Base-by-base conservation (phyloP, 2,888 invertebrate genomes). In the Hyles lineata region DNA sequence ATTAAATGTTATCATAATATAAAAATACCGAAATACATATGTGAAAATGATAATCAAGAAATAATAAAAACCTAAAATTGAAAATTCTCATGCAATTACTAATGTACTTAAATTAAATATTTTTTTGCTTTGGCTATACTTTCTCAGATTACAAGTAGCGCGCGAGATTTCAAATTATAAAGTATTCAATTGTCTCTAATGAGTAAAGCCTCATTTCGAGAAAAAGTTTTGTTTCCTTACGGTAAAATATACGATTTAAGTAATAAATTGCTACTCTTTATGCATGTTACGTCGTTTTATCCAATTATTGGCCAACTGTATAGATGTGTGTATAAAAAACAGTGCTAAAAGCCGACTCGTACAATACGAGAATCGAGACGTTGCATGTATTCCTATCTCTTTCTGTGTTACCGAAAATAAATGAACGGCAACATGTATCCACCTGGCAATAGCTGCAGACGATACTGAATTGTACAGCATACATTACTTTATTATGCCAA, bases 401-500 rank as follows among this genome's bases (percentile, higher is more conserved):
- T 21, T 71, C 23, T 71, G 23, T 17, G 3, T 60, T 25, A 60
- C 35, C 17, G 15, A 23, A 50, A 50, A 15, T 43, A 23, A 23
- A 67, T 67, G 67, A 67, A 67, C 50, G 15, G 50, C 6, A 67
- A 23, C 23, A 67, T 50, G 6, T 50, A 43, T 50, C 17, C 67
- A 67, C 67, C 23, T 67, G 43, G 23, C 23, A 50, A 23, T 17
- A 50, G 9, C 21, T 32, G 21, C 63, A 21, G 43, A 21, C 7
- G 21, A n/a, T 23, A 23, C 21, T 2, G 15, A 9, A 23, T 0
- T 15, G 7, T 17, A 7, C 23, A 61, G 32, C 50, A 32, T 84
- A 77, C 84, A 84, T 78, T 67, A 82, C 72, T 63, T 70, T 69
- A 70, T 78, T 58, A 55, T 23, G 5, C 0, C 8, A 9, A 9